Evolutionary conservation across 2,797 vertebrate genomes (phyloP).

Genomic region (Prunella strophiata): DNA sequence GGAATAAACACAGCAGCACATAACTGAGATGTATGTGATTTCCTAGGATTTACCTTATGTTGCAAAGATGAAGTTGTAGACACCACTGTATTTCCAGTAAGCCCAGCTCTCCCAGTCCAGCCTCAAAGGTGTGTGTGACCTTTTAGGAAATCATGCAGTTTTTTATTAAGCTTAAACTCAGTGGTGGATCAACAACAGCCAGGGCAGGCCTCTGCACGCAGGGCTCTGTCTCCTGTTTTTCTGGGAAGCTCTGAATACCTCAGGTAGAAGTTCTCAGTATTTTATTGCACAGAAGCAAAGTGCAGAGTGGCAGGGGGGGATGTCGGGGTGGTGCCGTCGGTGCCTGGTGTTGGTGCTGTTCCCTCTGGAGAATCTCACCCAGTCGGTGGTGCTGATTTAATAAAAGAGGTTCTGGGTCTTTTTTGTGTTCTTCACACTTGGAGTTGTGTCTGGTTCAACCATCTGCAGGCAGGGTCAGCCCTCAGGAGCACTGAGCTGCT

Average conservation of each 20-base stretch:
- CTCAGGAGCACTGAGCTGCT: neutral
- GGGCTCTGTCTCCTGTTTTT: neutral
- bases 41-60: neutral
- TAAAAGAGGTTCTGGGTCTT: neutral
- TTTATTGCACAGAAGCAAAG: neutral
- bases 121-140: neutral
- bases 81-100: neutral
- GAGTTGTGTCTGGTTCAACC: neutral
- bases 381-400: neutral
- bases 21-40: neutral
- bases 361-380: neutral
- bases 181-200: neutral
- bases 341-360: neutral
- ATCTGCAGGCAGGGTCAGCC: neutral
- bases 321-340: accelerated
- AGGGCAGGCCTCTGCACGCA: neutral
- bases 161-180: neutral
- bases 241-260: neutral
- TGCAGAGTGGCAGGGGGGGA: neutral
- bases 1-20: constrained; percentile 61
- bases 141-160: neutral
- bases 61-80: neutral
- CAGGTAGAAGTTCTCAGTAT: neutral
- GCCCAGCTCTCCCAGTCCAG: neutral
- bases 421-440: neutral